Evolutionary conservation across 2,113 vertebrate genomes (phyloP).

Genomic region (Theristicus caerulescens): DNA sequence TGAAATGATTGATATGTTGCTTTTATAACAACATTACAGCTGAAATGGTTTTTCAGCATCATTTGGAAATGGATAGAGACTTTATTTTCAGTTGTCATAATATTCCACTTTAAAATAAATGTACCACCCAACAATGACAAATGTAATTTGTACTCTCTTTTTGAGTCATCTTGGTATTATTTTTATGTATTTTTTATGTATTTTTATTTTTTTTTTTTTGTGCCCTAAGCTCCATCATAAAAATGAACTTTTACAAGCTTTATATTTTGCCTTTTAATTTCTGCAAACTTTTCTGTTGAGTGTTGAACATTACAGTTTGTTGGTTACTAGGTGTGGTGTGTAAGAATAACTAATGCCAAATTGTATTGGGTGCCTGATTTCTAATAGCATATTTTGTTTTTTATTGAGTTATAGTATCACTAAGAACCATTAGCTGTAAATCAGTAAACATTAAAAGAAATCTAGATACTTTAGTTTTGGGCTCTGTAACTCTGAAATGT

Average conservation of each 20-base stretch:
- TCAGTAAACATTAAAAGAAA: background rate
- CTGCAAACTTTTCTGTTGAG: background rate
- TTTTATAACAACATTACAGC: slow-evolving; percentile 26
- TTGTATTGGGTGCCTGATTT: background rate
- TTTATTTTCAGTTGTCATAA: slow-evolving; percentile 48
- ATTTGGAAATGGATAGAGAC: slow-evolving; percentile 11
- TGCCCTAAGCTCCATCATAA: background rate
- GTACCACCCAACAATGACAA: background rate
- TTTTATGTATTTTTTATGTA: background rate
- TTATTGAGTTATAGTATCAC: background rate
- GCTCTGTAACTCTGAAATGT: background rate
- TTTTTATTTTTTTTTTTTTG: too few species aligned
- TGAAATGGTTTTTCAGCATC: slow-evolving; percentile 36
- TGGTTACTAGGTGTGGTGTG: background rate
- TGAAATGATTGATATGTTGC: slow-evolving; percentile 26
- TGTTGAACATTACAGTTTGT: background rate
- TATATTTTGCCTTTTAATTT: background rate
- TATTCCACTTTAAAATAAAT: slow-evolving; percentile 24
- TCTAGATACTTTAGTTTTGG: background rate
- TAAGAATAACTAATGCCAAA: background rate
- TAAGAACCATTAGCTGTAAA: background rate
- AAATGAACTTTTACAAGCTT: background rate
- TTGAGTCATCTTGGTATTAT: background rate
- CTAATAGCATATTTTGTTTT: background rate
- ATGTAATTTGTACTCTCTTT: background rate